phyloP scores from a whole-genome alignment of 2,797 vertebrate genomes.

The Columba guinea region DNA sequence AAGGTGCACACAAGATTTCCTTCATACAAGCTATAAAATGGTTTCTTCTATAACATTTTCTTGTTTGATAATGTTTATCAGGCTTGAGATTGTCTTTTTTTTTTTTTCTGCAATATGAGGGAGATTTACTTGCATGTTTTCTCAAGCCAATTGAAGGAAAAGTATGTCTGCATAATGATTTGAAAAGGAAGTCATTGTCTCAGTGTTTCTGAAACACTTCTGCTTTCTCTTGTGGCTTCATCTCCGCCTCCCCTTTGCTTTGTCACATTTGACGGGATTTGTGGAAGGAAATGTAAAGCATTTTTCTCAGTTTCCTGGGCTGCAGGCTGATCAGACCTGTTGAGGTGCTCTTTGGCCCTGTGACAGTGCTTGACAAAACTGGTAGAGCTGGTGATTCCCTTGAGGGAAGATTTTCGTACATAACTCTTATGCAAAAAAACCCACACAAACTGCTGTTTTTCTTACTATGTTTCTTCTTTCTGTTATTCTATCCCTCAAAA shows the following conservation, averaged over 20 bases:
- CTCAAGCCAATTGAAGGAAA: background rate
- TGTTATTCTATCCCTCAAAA: background rate
- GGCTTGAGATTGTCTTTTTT: background rate
- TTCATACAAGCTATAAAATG: background rate
- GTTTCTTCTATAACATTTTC: background rate
- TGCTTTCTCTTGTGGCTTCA: background rate
- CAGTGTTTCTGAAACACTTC: background rate
- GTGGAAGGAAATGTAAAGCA: slow-evolving; percentile 4
- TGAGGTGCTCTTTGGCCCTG: slow-evolving; percentile 23
- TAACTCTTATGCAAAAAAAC: slow-evolving; percentile 54
- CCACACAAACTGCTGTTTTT: slow-evolving; percentile 1
- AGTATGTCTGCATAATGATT: background rate
- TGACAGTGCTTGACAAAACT: slow-evolving; percentile 21
- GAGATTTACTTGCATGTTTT: background rate
- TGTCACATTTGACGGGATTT: slow-evolving; percentile 22
- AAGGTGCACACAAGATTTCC: background rate
- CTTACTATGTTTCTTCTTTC: background rate
- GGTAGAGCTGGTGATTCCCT: background rate
- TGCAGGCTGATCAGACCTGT: slow-evolving; percentile 52
- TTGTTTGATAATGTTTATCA: background rate
- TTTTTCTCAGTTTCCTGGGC: slow-evolving; percentile 46
- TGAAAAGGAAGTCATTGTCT: background rate
- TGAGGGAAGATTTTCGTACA: slow-evolving; percentile 8
- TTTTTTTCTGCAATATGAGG: background rate
- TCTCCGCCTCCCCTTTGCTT: background rate